Base-by-base conservation (phyloP, 2,888 invertebrate genomes). In the Ormia ochracea region DNA sequence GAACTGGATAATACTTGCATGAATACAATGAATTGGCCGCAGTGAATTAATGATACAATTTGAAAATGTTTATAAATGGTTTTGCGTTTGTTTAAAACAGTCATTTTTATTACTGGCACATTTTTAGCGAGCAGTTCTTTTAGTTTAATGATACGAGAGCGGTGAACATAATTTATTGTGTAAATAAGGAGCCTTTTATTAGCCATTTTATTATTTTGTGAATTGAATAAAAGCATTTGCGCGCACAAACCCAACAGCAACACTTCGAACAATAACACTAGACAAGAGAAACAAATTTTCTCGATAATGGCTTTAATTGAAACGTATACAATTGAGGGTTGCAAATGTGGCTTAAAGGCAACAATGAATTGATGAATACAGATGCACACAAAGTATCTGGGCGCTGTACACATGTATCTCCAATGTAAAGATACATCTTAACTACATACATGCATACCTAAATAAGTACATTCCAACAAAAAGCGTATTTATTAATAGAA, bases 21-120 rank as follows among this genome's bases (percentile, higher is more conserved):
- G 9, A 72, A 36, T 43, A 50, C 43, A 80, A 80, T 80, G 72
- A 76, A 79, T 80, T 80, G 72, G 80, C 45, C 48, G 68, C 76
- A 63, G 68, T 80, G 76, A 80, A 80, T 80, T 80, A 76, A 80
- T 80, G 76, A 80, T 72, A 41, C 54, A 73, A 59, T 75, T 77
- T 65, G 21, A 17, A 45, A 28, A 33, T 75, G 50, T 61, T 68
- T 52, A 54, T 45, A 61, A 69, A 76, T 63, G 69, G 45, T 31
- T 45, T 12, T 56, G n/a, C n/a, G 10, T 45, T 54, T 50, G 4
- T 72, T 41, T 17, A 7, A 41, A 1, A n/a, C n/a, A 14, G 48
- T 41, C 50, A 63, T 74, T 65, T 74, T 58, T 36, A 38, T 38
- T 69, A 33, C 54, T 61, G 50, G 54, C 68, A 19, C 9, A 45